Base-by-base conservation (phyloP, 2,888 invertebrate genomes). In the Strigamia maritima region DNA sequence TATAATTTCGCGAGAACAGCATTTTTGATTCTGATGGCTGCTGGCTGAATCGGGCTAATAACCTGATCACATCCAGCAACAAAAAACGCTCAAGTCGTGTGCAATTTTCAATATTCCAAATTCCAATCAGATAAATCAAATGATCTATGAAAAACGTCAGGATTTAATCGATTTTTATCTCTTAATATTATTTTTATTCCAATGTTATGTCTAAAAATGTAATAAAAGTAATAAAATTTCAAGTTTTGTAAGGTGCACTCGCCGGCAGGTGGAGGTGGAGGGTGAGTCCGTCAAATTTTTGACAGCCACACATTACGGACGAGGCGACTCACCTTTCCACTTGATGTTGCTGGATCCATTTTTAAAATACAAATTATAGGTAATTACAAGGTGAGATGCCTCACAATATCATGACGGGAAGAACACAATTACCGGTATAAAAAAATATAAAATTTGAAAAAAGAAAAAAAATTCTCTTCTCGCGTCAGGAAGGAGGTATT, bases 271-370 rank as follows among this genome's bases (percentile, higher is more conserved):
- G 24, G 24, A 10, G 26, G 70, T 4, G 24, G 70, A n/a, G 28
- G 28, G 28, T 26, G 70, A 28, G 10, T 70, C 70, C 70, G 70
- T 70, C 70, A 70, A 70, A 1, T 70, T 70, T 70, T 70, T 70
- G 70, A 70, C 70, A 70, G 70, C 70, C 70, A 70, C 70, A 70
- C 70, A 70, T 70, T 70, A 70, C 70, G 70, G 70, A 70, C 70
- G 70, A 70, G 70, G 70, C 70, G 70, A 70, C 70, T 70, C 70
- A 70, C 70, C 70, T 70, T 70, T 70, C 28, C 70, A 70, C 70
- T 70, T 70, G 26, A 70, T 70, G 70, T 70, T 70, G 70, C 70
- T 70, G 70, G 70, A 70, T 70, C 70, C 70, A 70, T 70, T 70
- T 70, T 70, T 70, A 70, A 70, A 70, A 70, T 70, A 70, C 70